Evolutionary conservation across 2,888 invertebrate genomes (phyloP), one percentile per base, ranked within the genome.

Genomic region (Nematopogon swammerdamellus): DNA sequence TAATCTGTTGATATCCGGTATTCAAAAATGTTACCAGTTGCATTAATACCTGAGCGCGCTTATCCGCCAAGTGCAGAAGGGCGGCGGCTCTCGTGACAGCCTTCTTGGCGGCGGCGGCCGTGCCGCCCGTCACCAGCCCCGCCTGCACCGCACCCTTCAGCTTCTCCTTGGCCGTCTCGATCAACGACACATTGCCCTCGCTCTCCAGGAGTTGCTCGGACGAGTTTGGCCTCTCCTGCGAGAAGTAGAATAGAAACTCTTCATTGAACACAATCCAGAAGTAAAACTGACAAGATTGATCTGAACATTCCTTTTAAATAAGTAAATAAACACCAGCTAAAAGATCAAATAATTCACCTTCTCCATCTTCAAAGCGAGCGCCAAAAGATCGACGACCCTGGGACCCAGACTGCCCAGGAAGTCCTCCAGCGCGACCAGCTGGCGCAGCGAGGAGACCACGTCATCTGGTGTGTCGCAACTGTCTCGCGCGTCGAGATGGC

Each of bases 141-240:
- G 91, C 89, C 60, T 89, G 85, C 51, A 87, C 68, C 49, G 89
- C 86, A 46, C 91, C 91, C 66, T 90, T 91, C 46, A 94, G 72
- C 67, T 93, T 93, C 67, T 93, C 93, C 61, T 92, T 92, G 0
- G 89, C 87, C 0, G 92, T 92, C 72, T 93, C 92, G 54, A 94
- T 85, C 55, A 92, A 75, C 1, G 91, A 89, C 57, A 86, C 84
- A 49, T 88, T 86, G 43, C 85, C 80, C 48, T 92, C 91, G 53
- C 87, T 87, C 48, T 84, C 82, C 1, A 92, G 68, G 43, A 93
- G 64, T 51, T 87, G 85, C 56, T 91, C 90, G 0, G 91, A 87
- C 2, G 90, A 88, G 66, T 91, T 90, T 0, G 88, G 83, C 56
- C 81, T 82, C 2, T 70, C 72, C 73, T 73, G 55, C 19, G n/a